Percentiles rank a stretch among this genome's conserved stretches.
Evolutionary conservation across 2,797 vertebrate species (phyloP).

Genomic region (Bryconaethiops microstoma): DNA sequence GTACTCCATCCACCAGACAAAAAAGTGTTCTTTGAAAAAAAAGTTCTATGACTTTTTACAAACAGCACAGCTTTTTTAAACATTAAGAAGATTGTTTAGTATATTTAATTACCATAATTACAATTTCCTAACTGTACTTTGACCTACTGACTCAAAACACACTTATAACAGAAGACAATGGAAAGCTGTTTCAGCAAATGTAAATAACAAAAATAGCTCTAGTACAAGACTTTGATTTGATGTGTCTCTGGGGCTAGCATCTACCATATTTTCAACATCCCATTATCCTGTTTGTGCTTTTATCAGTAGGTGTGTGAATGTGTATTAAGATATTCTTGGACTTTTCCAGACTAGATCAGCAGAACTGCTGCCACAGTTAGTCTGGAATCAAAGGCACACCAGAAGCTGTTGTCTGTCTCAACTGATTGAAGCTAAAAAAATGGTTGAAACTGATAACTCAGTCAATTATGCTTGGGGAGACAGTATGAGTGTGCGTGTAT

Average conservation of each 20-base stretch:
- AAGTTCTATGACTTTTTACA: too few species aligned
- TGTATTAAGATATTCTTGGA: conserved; percentile 16
- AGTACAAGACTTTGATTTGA: too few species aligned
- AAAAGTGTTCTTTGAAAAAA: too few species aligned
- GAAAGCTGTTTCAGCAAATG: too few species aligned
- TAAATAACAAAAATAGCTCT: too few species aligned
- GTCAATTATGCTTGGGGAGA: neutral
- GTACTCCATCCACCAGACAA: too few species aligned
- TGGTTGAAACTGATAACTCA: neutral
- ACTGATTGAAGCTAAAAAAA: neutral
- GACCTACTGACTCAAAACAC: too few species aligned
- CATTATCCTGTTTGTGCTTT: neutral
- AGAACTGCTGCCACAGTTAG: neutral
- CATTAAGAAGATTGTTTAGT: too few species aligned
- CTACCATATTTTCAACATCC: neutral
- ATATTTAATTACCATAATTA: too few species aligned
- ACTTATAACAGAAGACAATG: too few species aligned
- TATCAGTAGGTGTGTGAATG: conserved; percentile 1
- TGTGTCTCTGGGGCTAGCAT: neutral
- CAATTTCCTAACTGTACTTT: too few species aligned
- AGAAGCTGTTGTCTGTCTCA: neutral
- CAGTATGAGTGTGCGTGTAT: neutral
- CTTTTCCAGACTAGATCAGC: neutral
- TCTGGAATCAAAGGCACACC: neutral
- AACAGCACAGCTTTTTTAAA: too few species aligned